Evolutionary conservation across 2,888 invertebrate species (phyloP).

Genomic region (Margaritifera margaritifera): DNA sequence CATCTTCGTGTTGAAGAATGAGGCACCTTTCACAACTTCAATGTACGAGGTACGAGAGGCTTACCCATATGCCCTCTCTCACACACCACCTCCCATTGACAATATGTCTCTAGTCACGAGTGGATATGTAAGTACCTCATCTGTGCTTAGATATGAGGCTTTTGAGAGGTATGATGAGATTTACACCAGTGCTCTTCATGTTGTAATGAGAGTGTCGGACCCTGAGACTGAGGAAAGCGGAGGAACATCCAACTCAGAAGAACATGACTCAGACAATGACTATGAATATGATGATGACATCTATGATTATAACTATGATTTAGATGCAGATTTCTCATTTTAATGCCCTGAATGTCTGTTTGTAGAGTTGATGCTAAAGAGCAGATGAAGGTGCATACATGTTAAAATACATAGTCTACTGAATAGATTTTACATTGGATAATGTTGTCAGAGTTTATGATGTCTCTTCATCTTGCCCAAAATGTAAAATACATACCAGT

Average conservation of each 20-base stretch:
- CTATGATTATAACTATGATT: slow-evolving; percentile 66
- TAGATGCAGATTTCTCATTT: slow-evolving; percentile 56
- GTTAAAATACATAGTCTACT: too few relatives aligned
- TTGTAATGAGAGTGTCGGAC: slow-evolving; percentile 59
- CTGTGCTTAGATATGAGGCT: slow-evolving; percentile 48
- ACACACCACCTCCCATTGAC: slow-evolving; percentile 68
- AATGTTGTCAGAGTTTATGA: too few relatives aligned
- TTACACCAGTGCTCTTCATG: slow-evolving; percentile 62
- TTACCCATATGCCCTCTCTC: slow-evolving; percentile 53
- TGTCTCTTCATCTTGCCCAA: too few relatives aligned
- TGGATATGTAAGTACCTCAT: slow-evolving; percentile 47
- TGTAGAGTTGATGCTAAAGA: too few relatives aligned
- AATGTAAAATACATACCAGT: too few relatives aligned
- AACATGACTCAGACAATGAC: slow-evolving; percentile 64
- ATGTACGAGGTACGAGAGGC: slow-evolving; percentile 61
- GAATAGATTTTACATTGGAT: too few relatives aligned
- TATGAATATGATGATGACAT: slow-evolving; percentile 70
- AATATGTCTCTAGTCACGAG: slow-evolving; percentile 63
- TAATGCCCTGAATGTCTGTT: slow-evolving; percentile 15
- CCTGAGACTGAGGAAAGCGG: slow-evolving; percentile 66
- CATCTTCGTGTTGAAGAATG: slow-evolving; percentile 64
- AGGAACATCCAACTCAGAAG: slow-evolving; percentile 60
- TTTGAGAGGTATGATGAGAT: slow-evolving; percentile 63
- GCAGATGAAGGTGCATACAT: too few relatives aligned
- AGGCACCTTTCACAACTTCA: slow-evolving; percentile 65